Evolutionary conservation across 2,113 vertebrate genomes (phyloP).

Genomic region (Neodon shergylaensis): DNA sequence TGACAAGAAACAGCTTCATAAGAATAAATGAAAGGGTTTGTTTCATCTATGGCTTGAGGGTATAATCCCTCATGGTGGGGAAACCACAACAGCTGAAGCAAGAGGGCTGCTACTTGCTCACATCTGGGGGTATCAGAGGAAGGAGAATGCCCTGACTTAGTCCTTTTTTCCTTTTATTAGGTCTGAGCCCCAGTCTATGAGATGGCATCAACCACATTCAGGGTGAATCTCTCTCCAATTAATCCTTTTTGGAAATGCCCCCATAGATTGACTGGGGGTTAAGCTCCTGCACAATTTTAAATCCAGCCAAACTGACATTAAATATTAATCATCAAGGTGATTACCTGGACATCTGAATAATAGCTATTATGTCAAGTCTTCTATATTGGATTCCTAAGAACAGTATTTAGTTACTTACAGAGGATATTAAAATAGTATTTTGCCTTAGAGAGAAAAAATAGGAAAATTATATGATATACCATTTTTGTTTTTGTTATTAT

Average conservation of each 20-base stretch:
- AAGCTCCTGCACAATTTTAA: neutral
- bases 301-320: neutral
- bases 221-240: neutral
- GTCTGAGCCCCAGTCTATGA: neutral
- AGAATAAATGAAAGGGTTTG: neutral
- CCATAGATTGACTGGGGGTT: neutral
- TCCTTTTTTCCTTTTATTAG: neutral
- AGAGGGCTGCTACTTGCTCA: neutral
- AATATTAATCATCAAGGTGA: neutral
- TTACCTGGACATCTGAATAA: constrained; percentile 35
- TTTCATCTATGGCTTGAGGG: neutral
- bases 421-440: neutral
- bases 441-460: neutral
- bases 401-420: neutral
- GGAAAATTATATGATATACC: neutral
- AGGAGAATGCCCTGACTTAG: neutral
- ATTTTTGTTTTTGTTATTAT: too few relatives aligned
- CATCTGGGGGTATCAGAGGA: neutral
- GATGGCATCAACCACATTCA: neutral
- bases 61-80: neutral
- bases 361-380: neutral
- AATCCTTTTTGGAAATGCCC: neutral
- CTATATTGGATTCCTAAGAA: neutral
- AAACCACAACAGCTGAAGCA: neutral
- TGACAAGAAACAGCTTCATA: neutral